A percentile compares a stretch with the other conserved stretches of the same genome.
These are phyloP conservation scores for Platysteira castanea DNA, from an alignment of 2,113 vertebrate species.

Conservation along the genomic window DNA sequence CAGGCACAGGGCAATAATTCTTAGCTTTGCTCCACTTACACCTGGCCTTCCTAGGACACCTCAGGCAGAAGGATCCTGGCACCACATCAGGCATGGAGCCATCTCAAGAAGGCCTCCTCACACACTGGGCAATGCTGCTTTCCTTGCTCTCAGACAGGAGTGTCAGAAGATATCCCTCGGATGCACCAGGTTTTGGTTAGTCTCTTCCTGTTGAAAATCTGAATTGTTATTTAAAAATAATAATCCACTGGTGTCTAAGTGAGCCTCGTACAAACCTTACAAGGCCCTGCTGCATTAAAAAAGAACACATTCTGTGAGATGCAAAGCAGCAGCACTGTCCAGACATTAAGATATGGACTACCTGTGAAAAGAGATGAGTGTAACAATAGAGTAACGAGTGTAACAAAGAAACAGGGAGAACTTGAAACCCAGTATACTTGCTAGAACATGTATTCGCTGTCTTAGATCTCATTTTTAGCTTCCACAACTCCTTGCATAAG, in stretches of 20 bases:
- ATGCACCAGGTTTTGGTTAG: background rate
- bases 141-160: background rate
- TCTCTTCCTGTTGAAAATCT: background rate
- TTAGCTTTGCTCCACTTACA: background rate
- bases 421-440: constrained; percentile 51
- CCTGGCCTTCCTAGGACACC: background rate
- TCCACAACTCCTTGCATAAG: constrained; percentile 68
- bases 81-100: accelerated
- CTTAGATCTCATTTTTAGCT: constrained; percentile 61
- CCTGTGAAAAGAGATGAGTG: background rate
- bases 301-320: background rate
- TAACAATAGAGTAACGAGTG: constrained; percentile 49
- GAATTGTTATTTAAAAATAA: background rate
- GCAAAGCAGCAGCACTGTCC: background rate
- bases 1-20: background rate
- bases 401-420: background rate
- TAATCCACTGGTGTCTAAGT: background rate
- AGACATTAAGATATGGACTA: background rate
- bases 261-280: background rate
- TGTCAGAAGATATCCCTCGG: background rate
- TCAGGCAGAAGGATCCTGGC: background rate
- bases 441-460: constrained; percentile 64
- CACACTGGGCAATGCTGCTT: background rate
- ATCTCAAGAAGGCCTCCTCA: background rate
- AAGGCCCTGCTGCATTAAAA: background rate